Percentiles rank a stretch among this genome's conserved stretches.
Conservation (phyloP, 2,113 vertebrate species). For the Ahaetulla prasina region DNA sequence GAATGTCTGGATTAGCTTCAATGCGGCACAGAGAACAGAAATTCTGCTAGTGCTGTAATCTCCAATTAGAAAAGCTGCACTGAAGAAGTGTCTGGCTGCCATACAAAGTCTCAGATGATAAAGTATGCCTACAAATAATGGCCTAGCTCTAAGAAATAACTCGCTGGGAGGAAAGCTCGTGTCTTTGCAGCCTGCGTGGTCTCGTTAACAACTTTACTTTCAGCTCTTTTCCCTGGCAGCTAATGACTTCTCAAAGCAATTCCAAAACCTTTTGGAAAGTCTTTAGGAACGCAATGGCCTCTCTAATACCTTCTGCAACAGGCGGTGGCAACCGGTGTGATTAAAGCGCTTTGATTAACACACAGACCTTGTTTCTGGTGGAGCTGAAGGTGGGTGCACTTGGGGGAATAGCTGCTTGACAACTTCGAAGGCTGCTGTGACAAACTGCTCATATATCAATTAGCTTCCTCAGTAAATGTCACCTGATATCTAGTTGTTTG, state of each 20-base stretch:
- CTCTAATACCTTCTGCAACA: not conserved
- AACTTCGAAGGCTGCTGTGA: slow-evolving; percentile 31
- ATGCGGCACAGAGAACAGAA: not conserved
- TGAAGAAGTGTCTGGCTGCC: not conserved
- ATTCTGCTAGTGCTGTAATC: not conserved
- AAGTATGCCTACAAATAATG: not conserved
- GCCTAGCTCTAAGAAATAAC: not conserved
- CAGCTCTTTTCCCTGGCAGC: rapidly evolving
- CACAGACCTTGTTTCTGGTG: slow-evolving; percentile 41
- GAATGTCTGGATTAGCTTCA: not conserved
- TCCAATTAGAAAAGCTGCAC: not conserved
- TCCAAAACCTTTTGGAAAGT: slow-evolving; percentile 4
- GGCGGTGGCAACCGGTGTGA: not conserved
- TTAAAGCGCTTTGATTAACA: slow-evolving; percentile 46
- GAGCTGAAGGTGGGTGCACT: slow-evolving; percentile 24
- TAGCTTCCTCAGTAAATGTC: slow-evolving; percentile 52
- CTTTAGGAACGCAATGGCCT: slow-evolving; percentile 24
- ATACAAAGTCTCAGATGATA: not conserved
- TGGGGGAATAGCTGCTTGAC: slow-evolving; percentile 50
- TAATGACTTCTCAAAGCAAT: not conserved
- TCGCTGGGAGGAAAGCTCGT: not conserved
- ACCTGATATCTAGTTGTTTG: slow-evolving; percentile 44
- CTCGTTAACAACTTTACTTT: not conserved
- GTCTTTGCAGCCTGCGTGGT: not conserved
- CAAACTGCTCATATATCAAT: slow-evolving; percentile 55